These are phyloP conservation scores for Megathymus violae DNA, from an alignment of 1,140 invertebrate genomes.

Conservation along the genomic window DNA sequence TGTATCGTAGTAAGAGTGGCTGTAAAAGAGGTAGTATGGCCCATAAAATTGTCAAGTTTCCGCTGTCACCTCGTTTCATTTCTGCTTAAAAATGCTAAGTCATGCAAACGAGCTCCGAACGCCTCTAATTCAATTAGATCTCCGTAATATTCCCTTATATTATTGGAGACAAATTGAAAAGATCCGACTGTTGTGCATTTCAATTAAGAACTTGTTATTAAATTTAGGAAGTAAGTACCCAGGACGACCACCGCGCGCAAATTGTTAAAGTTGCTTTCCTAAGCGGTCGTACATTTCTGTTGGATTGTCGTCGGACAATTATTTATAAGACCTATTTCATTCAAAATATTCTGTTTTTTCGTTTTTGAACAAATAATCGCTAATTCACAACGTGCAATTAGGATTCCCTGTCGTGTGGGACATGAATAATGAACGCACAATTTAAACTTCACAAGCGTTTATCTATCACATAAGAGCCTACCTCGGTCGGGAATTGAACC, in stretches of 20 bases:
- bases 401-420: too few species aligned
- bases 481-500: too few species aligned
- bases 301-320: background rate
- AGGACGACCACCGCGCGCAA: conserved; percentile 5
- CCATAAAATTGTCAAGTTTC: conserved; percentile 68
- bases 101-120: conserved; percentile 76
- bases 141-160: conserved; percentile 66
- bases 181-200: conserved; percentile 66
- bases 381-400: background rate
- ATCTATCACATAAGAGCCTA: too few species aligned
- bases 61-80: conserved; percentile 52
- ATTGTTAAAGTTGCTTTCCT: conserved; percentile 25
- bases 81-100: conserved; percentile 77
- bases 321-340: conserved; percentile 2
- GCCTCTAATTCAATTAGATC: conserved; percentile 74
- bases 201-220: conserved; percentile 62
- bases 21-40: conserved; percentile 9
- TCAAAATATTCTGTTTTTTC: background rate
- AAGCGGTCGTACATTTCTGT: background rate
- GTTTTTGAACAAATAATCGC: conserved; percentile 1
- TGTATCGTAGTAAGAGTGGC: background rate
- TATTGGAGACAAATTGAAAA: conserved; percentile 69
- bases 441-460: too few species aligned
- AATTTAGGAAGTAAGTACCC: conserved; percentile 45
- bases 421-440: too few species aligned